Conservation (phyloP, 2,113 vertebrate genomes). For the Octodon degus region DNA sequence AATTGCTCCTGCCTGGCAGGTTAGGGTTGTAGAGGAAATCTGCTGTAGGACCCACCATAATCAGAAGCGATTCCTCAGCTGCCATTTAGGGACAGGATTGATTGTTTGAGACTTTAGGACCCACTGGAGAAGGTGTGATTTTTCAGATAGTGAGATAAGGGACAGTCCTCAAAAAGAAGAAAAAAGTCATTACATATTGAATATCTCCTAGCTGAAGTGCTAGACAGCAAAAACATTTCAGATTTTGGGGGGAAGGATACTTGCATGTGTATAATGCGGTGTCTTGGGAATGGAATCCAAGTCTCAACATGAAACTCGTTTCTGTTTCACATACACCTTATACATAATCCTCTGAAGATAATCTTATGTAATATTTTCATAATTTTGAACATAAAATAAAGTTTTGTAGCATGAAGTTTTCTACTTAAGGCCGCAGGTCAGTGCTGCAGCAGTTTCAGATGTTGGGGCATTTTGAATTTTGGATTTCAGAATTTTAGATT, state of each 20-base stretch:
- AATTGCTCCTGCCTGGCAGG: neutral
- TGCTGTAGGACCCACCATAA: neutral
- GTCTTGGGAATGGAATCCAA: neutral
- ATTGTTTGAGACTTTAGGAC: neutral
- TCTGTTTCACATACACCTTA: neutral
- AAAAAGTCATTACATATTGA: neutral
- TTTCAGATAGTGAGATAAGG: neutral
- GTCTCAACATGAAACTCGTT: neutral
- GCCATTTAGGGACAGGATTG: neutral
- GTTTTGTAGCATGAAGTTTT: neutral
- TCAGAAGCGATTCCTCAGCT: neutral
- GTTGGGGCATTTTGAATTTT: neutral
- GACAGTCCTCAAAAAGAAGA: neutral
- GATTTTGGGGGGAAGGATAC: neutral
- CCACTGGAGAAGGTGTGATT: neutral
- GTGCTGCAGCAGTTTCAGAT: neutral
- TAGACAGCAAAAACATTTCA: neutral
- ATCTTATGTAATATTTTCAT: neutral
- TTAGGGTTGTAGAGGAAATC: neutral
- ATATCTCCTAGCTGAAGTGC: neutral
- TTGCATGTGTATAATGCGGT: neutral
- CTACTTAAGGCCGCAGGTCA: neutral
- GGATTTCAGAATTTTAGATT: neutral
- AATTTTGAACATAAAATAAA: neutral
- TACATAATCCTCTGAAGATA: neutral